Conservation (phyloP, 2,113 vertebrate genomes). For the Ictalurus punctatus region DNA sequence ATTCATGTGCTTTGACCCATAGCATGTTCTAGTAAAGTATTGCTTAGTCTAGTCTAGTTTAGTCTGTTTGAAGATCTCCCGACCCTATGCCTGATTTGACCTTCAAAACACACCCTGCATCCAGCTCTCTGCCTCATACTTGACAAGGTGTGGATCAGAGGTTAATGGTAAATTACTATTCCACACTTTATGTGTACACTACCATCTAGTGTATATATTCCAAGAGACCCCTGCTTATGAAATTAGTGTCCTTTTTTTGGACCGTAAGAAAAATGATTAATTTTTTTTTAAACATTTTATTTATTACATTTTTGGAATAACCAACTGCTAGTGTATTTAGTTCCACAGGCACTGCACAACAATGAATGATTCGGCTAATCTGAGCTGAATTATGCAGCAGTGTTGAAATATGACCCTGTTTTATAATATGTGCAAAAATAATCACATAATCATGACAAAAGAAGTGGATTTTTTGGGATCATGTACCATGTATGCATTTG, state of each 20-base stretch:
- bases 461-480: not conserved
- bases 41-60: not conserved
- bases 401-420: not conserved
- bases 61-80: not conserved
- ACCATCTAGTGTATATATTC: not conserved
- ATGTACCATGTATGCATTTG: not conserved
- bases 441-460: not conserved
- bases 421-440: not conserved
- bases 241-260: no score
- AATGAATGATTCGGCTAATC: not conserved
- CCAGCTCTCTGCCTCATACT: not conserved
- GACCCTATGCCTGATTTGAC: not conserved
- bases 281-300: not conserved
- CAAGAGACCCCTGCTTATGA: not conserved
- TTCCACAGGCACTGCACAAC: not conserved
- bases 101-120: not conserved
- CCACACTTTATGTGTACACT: not conserved
- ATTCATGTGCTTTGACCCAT: not conserved
- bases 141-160: not conserved
- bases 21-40: not conserved
- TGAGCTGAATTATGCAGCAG: not conserved
- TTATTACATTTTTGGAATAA: not conserved
- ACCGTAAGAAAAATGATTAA: no score
- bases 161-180: not conserved
- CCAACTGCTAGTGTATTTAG: not conserved